Evolutionary conservation across 2,888 invertebrate species (phyloP), one percentile per base, ranked within the genome.

Genomic region (Geotrupes spiniger): DNA sequence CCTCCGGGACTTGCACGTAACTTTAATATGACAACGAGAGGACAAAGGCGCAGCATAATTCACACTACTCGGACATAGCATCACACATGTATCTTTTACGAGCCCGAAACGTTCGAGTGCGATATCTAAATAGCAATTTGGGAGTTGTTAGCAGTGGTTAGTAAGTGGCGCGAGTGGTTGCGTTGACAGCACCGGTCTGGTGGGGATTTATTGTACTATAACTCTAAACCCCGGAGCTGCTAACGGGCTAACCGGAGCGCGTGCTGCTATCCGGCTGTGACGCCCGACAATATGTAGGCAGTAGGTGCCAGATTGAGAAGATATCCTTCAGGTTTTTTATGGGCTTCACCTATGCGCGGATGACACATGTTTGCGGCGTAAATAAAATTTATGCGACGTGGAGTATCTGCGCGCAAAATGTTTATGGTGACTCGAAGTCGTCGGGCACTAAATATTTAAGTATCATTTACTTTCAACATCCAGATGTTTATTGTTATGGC

Each of bases 131-230:
- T 66, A 64, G 69, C 70, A 69, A 71, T 71, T 69, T 70, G 68
- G 67, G 68, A 68, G 69, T 69, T 70, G 69, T 71, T 69, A 70
- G 70, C 66, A 65, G 69, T 66, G 71, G 70, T 71, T 69, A 69
- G 70, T 66, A 63, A 67, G 67, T 65, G 64, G 65, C 61, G 67
- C 62, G 64, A 63, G 64, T 64, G 64, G 66, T 65, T 61, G 59
- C 58, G 68, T 63, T 68, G 68, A 67, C 66, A 64, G 64, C 65
- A 62, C 65, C 59, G 63, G 60, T 61, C 63, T 64, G 62, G 61
- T 61, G 63, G 63, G 65, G 65, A 69, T 68, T 69, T 69, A 69
- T 68, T 63, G 62, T 59, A 59, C 63, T 56, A 63, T 63, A 59
- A 63, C 60, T 62, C 60, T 59, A 61, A 44, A 49, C 45, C 21